These are phyloP conservation scores for Muscidifurax raptorellus DNA, from an alignment of 1,140 invertebrate genomes.

Conservation along the genomic window DNA sequence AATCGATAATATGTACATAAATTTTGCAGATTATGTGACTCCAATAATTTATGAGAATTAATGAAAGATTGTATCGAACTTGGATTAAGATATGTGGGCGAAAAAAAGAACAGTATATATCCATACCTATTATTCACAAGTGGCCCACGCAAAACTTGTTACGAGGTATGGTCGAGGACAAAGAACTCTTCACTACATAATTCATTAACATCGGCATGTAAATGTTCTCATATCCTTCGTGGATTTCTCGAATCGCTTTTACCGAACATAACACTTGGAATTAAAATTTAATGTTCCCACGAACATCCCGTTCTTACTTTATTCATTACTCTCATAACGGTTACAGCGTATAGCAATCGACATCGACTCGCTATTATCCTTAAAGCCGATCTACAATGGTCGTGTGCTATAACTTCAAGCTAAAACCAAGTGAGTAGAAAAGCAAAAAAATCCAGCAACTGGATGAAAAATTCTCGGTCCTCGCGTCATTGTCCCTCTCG, in stretches of 20 bases:
- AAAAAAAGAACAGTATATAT: neutral
- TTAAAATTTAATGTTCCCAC: too few species aligned
- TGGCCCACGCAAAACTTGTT: neutral
- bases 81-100: neutral
- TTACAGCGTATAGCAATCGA: too few species aligned
- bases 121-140: neutral
- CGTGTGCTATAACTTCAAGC: too few species aligned
- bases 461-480: conserved; percentile 13
- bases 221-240: neutral
- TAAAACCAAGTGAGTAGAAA: too few species aligned
- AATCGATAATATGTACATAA: too few species aligned
- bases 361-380: too few species aligned
- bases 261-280: too few species aligned
- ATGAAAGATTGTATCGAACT: neutral
- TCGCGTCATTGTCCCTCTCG: neutral
- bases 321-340: too few species aligned
- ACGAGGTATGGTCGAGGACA: neutral
- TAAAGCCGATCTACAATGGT: too few species aligned
- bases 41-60: neutral
- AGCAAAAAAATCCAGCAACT: neutral
- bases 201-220: too few species aligned
- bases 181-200: neutral
- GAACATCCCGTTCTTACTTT: too few species aligned
- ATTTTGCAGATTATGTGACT: neutral
- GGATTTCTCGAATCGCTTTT: too few species aligned